Evolutionary conservation across 2,888 invertebrate genomes (phyloP), one percentile per base, ranked within the genome.

Genomic region (Tetranychus truncatus): DNA sequence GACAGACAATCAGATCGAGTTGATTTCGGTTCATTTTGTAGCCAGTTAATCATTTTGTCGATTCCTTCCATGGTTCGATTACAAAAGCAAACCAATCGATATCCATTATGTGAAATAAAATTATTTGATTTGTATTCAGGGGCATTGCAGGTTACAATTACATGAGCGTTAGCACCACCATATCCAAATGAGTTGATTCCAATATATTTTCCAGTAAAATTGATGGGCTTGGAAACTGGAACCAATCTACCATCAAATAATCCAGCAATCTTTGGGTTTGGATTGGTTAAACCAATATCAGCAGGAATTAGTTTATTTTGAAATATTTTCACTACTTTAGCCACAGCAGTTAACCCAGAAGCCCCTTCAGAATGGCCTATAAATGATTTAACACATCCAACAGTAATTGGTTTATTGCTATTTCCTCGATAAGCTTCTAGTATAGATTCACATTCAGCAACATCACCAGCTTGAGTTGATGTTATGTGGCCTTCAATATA

Each of bases 361-460:
- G 85, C 84, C 24, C 85, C 85, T 79, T 85, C 85, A n/a, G 84
- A 82, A 78, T 85, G 85, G 9, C 85, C 85, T 84, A 85, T 85
- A 80, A 85, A 85, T 45, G 85, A 84, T 79, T 85, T 85, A 74
- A 84, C 83, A 1, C 85, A 84, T 15, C 85, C 85, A 76, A 85
- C 84, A 21, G 83, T 80, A 21, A 85, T 81, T 20, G 85, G 84
- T 0, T 78, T 66, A 24, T 67, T 71, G 44, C 77, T 81, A 76
- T 79, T 88, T 82, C 89, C 88, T 84, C 94, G 94, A 85, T 95
- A 94, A 77, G 92, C 87, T 78, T 76, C 46, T 21, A 45, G 11
- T 76, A 85, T 84, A 44, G 84, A 82, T 79, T 84, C 84, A 44
- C 84, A 81, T 79, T 86, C 85, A 78, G 85, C 84, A 7, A 85